Evolutionary conservation across 64 coral and sea anemone species (phyloP), one percentile per base, ranked within the genome.

Genomic region (Catalaphyllia jardinei): DNA sequence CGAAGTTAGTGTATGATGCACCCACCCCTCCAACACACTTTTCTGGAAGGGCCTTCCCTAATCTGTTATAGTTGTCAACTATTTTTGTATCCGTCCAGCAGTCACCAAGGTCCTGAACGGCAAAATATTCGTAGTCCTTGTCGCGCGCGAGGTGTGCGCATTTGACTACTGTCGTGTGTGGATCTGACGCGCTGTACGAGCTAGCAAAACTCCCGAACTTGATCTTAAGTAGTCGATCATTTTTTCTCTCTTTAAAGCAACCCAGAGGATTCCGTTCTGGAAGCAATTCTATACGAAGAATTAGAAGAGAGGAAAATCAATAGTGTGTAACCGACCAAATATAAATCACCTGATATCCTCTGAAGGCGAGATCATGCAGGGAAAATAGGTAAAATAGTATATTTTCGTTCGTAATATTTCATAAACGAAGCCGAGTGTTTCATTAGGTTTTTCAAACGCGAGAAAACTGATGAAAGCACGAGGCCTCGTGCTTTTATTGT

Each of bases 111-210:
- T 80, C 61, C 16, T 80, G 78, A n/a, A 80, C 78, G 8, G 78
- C 78, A 80, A 80, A 80, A 54, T 80, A 80, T 31, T 80, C 78
- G 17, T 80, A 80, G 54, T 80, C 55, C 78, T 9, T 80, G 14
- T 80, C 78, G 29, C 78, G 78, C 1, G 78, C 78, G 55, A 80
- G 57, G 29, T 80, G 78, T 1, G 78, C 15, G 28, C 78, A 80
- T 80, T 61, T 80, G 22, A 80, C 29, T 28, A 80, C 78, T 2
- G 57, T 31, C 27, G 54, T 54, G 29, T 80, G 5, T 61, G 78
- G 78, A 35, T 80, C 54, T 61, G 52, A 33, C 18, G 52, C 52
- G 17, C 62, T 61, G 27, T 60, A 80, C 17, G 77, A 62, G 17
- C 15, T 60, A 20, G 27, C 15, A 6, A 80, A 80, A 10, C 54